A percentile compares a stretch with the other conserved stretches of the same genome.
Evolutionary conservation across 2,113 vertebrate genomes (phyloP).

Genomic region (Anolis sagrei): DNA sequence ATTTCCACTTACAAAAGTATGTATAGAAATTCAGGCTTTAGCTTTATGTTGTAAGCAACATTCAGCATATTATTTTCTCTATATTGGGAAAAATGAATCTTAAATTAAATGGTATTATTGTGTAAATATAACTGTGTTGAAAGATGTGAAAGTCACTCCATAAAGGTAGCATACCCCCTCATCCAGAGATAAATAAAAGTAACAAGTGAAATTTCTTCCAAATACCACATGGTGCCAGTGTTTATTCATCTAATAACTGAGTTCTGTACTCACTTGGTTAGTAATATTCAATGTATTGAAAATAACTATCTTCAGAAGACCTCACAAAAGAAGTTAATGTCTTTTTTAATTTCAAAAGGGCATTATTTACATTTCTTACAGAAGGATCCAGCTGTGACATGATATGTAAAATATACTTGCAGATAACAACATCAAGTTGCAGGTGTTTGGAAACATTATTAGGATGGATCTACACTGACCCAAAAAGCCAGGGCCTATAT

Average conservation of each 20-base stretch:
- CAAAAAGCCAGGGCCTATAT: too few species aligned
- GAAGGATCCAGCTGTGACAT: too few species aligned
- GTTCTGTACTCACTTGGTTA: not conserved
- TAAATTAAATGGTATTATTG: not conserved
- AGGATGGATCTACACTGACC: too few species aligned
- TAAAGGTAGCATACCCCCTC: not conserved
- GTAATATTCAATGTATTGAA: not conserved
- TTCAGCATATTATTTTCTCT: not conserved
- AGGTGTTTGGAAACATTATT: too few species aligned
- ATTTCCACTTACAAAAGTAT: too few species aligned
- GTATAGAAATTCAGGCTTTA: too few species aligned
- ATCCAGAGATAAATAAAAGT: not conserved
- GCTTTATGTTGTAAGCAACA: not conserved
- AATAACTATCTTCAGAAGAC: not conserved
- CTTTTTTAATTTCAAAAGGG: too few species aligned
- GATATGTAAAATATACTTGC: too few species aligned
- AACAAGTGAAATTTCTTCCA: not conserved
- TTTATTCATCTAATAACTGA: not conserved
- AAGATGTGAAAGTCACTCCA: not conserved
- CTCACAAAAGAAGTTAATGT: too few species aligned
- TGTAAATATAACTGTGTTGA: not conserved
- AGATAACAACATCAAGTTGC: too few species aligned
- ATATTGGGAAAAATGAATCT: not conserved
- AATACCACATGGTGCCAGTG: conserved; percentile 11
- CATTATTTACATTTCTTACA: too few species aligned